These are phyloP conservation scores for Coracias cyanogaster DNA, from an alignment of 2,797 vertebrate species.

Conservation along the genomic window DNA sequence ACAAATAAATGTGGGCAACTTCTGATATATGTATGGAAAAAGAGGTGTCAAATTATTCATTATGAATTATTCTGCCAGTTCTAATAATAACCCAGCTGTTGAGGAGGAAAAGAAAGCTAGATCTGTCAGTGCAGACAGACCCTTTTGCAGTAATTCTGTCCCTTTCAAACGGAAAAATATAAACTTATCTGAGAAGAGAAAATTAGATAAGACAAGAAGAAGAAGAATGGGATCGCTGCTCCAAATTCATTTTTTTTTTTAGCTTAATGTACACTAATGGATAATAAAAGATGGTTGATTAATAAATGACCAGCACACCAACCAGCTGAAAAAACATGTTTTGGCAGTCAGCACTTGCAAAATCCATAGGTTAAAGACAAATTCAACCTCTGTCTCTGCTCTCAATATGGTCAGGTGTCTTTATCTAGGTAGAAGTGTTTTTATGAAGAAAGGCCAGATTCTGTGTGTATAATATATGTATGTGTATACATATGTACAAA, in stretches of 20 bases:
- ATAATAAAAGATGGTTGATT: slow-evolving; percentile 68
- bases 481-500: neutral
- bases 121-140: slow-evolving; percentile 37
- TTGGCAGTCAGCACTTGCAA: slow-evolving; percentile 41
- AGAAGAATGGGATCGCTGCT: slow-evolving; percentile 61
- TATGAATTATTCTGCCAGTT: slow-evolving; percentile 71
- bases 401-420: neutral
- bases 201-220: slow-evolving; percentile 72
- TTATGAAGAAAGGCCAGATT: neutral
- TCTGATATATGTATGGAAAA: slow-evolving; percentile 51
- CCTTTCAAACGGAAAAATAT: slow-evolving; percentile 50
- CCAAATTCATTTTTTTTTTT: slow-evolving; percentile 64
- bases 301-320: neutral
- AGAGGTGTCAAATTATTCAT: slow-evolving; percentile 67
- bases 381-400: neutral
- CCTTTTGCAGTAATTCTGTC: slow-evolving; percentile 60
- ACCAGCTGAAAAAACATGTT: slow-evolving; percentile 59
- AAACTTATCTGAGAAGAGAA: slow-evolving; percentile 68
- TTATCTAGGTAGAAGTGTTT: neutral
- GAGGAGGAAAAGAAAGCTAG: slow-evolving; percentile 18
- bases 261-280: slow-evolving; percentile 69
- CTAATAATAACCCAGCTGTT: slow-evolving; percentile 60
- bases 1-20: slow-evolving; percentile 64
- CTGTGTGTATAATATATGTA: neutral
- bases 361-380: slow-evolving; percentile 49